Conservation (phyloP, 2,797 vertebrate species). For the Uromys caudimaculatus region DNA sequence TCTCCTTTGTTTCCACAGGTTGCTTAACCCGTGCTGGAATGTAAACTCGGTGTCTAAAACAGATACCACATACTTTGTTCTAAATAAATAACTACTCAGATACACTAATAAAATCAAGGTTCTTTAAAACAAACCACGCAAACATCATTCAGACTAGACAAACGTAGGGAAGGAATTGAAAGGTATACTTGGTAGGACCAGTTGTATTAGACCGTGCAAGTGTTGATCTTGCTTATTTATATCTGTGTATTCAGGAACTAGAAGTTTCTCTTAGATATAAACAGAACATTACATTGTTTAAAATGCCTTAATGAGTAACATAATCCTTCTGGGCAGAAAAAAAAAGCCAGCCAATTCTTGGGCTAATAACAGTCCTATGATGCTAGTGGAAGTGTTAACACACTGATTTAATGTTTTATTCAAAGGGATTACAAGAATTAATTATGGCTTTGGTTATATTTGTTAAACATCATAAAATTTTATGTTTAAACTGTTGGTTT, state of each 20-base stretch:
- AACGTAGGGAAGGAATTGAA: constrained; percentile 13
- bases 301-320: constrained; percentile 58
- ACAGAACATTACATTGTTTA: constrained; percentile 41
- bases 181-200: constrained; percentile 34
- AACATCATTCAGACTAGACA: constrained; percentile 34
- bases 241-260: constrained; percentile 45
- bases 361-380: constrained; percentile 31
- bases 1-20: constrained; percentile 46
- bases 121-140: constrained; percentile 63
- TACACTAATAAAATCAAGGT: constrained; percentile 63
- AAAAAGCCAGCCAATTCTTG: not conserved
- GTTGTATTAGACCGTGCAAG: constrained; percentile 36
- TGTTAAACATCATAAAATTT: constrained; percentile 45
- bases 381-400: not conserved
- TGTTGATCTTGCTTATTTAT: constrained; percentile 47
- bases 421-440: constrained; percentile 39
- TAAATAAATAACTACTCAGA: constrained; percentile 58
- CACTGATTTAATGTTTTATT: constrained; percentile 70
- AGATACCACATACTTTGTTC: constrained; percentile 44
- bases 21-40: constrained; percentile 26
- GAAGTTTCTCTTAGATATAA: constrained; percentile 63
- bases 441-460: not conserved
- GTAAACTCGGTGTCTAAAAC: constrained; percentile 48
- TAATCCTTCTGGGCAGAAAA: not conserved
- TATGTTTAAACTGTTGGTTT: constrained; percentile 52